A percentile compares a stretch with the other conserved stretches of the same genome.
Evolutionary conservation across 2,113 vertebrate species (phyloP).

Genomic region (Nesospiza acunhae): DNA sequence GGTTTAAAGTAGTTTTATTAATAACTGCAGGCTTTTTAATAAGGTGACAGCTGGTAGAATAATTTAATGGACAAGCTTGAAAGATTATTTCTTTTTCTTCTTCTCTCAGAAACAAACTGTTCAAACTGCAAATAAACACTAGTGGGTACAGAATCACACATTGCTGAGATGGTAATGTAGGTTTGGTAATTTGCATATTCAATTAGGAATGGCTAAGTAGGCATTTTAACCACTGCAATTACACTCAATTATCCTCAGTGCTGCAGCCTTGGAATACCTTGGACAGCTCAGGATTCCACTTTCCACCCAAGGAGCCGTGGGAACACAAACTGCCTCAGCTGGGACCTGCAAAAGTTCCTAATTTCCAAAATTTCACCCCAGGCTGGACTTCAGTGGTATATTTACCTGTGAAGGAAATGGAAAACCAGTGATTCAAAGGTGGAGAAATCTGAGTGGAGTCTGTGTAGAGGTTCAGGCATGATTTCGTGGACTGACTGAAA

Average conservation of each 20-base stretch:
- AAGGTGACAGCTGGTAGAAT: constrained; percentile 56
- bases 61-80: constrained; percentile 43
- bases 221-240: background rate
- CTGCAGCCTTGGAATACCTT: background rate
- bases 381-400: background rate
- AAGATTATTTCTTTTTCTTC: background rate
- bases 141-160: constrained; percentile 47
- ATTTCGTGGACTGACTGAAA: background rate
- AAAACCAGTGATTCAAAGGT: background rate
- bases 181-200: constrained; percentile 50
- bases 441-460: background rate
- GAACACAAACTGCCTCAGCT: background rate
- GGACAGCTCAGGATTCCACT: background rate
- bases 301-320: fast-evolving
- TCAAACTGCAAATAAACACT: constrained; percentile 63
- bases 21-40: constrained; percentile 59
- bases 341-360: background rate
- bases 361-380: background rate
- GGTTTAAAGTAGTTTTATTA: constrained; percentile 57
- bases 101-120: constrained; percentile 54
- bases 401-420: background rate
- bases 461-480: background rate
- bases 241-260: background rate
- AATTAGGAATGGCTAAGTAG: constrained; percentile 21
- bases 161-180: constrained; percentile 42